phyloP scores from a whole-genome alignment of 1,140 invertebrate genomes.

The Dicyema japonicum region DNA sequence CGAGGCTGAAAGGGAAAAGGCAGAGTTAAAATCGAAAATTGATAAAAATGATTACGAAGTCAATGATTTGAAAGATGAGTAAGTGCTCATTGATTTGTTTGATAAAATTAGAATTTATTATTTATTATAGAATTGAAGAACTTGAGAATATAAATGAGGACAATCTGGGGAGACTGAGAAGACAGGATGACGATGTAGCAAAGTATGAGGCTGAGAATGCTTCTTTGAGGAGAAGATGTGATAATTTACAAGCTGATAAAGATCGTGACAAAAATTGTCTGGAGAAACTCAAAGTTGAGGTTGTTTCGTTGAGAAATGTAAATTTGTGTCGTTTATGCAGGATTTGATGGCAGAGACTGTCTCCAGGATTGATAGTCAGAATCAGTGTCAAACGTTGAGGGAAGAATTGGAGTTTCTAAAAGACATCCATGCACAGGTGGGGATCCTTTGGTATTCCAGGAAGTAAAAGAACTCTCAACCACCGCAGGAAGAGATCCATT shows the following conservation, averaged over 20 bases:
- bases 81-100: too few species aligned
- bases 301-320: constrained; percentile 2
- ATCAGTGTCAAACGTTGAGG: constrained; percentile 21
- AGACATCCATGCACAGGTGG: constrained; percentile 6
- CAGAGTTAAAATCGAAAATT: not conserved
- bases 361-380: constrained; percentile 15
- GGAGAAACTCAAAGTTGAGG: not conserved
- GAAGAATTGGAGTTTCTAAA: constrained; percentile 20
- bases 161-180: not conserved
- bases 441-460: constrained; percentile 11
- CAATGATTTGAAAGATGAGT: not conserved
- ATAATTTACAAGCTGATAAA: not conserved
- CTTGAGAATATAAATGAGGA: constrained; percentile 1
- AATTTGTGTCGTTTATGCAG: constrained; percentile 6
- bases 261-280: constrained; percentile 2
- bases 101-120: constrained; percentile 1
- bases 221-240: not conserved
- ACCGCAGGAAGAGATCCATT: constrained; percentile 22
- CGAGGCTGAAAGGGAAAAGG: constrained; percentile 2
- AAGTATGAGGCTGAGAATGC: constrained; percentile 3
- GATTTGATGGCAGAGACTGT: constrained; percentile 19
- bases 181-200: constrained; percentile 3
- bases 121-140: not conserved
- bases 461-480: constrained; percentile 24
- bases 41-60: not conserved